Evolutionary conservation across 2,888 invertebrate genomes (phyloP).

Genomic region (Theodoxus fluviatilis): DNA sequence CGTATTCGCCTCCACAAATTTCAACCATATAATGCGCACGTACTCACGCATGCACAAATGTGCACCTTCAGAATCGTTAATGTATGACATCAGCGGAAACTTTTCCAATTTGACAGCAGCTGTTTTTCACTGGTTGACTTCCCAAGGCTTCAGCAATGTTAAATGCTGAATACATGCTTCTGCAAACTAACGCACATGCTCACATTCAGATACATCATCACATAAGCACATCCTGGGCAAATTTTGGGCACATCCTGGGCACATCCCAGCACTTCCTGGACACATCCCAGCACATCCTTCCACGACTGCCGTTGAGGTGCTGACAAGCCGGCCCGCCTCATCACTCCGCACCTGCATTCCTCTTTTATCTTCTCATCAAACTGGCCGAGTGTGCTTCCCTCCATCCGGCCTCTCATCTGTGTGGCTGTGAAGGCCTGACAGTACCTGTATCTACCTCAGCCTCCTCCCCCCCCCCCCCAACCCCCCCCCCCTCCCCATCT

Average conservation of each 20-base stretch:
- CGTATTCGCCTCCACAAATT: not conserved
- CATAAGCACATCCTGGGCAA: not conserved
- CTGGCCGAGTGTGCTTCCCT: no score
- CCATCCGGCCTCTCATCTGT: no score
- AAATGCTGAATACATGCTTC: not conserved
- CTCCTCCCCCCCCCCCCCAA: no score
- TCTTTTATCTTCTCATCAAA: no score
- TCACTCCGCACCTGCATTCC: no score
- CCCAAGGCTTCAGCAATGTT: no score
- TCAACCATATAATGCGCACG: not conserved
- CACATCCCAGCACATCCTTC: not conserved
- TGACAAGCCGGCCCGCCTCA: no score
- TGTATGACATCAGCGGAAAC: no score
- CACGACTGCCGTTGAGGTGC: not conserved
- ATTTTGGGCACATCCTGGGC: not conserved
- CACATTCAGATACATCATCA: conserved; percentile 4
- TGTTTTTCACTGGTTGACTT: no score
- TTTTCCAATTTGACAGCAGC: no score
- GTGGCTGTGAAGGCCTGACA: no score
- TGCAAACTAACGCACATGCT: not conserved
- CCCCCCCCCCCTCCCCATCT: not conserved
- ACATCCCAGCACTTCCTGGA: not conserved
- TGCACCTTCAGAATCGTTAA: not conserved
- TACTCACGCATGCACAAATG: not conserved
- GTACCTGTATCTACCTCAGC: no score